phyloP scores from a whole-genome alignment of 23 tunicate genomes.

The Diplosoma virens region DNA sequence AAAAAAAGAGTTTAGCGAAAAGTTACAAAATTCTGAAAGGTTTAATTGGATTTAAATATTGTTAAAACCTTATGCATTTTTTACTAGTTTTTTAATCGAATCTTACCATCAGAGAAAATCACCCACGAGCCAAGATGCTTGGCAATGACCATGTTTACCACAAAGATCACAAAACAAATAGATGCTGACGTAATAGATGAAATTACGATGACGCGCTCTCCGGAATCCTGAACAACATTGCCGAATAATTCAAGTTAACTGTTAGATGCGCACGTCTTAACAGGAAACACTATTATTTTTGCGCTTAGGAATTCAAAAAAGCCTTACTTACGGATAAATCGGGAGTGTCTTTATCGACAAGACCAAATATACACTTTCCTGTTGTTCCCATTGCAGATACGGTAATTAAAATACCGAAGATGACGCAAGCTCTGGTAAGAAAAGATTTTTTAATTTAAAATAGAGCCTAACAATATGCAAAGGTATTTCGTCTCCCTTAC shows the following conservation, averaged over 20 bases:
- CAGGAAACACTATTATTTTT: not conserved
- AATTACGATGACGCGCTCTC: slow-evolving; percentile 22
- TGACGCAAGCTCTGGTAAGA: slow-evolving; percentile 35
- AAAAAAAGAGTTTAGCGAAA: not conserved
- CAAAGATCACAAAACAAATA: slow-evolving; percentile 14
- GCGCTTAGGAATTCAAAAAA: not conserved
- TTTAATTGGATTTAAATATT: too few species aligned
- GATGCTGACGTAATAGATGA: slow-evolving; percentile 28
- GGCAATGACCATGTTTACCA: slow-evolving; percentile 31
- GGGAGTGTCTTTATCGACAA: slow-evolving; percentile 36
- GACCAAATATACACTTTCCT: slow-evolving; percentile 36
- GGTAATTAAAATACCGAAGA: slow-evolving; percentile 51
- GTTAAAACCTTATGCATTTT: too few species aligned
- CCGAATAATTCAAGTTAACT: not conserved
- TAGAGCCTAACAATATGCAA: too few species aligned
- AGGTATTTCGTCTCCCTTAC: too few species aligned
- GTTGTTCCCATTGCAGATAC: slow-evolving; percentile 53
- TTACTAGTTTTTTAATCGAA: too few species aligned
- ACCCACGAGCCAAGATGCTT: slow-evolving; percentile 56
- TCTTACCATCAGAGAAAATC: slow-evolving; percentile 67
- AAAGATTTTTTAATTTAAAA: not conserved
- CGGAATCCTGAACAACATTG: slow-evolving; percentile 21
- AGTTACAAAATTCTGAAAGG: too few species aligned
- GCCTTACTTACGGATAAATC: slow-evolving; percentile 51
- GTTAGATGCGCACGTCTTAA: not conserved